phyloP scores from a whole-genome alignment of 2,888 invertebrate genomes.

The Saturnia japonica region DNA sequence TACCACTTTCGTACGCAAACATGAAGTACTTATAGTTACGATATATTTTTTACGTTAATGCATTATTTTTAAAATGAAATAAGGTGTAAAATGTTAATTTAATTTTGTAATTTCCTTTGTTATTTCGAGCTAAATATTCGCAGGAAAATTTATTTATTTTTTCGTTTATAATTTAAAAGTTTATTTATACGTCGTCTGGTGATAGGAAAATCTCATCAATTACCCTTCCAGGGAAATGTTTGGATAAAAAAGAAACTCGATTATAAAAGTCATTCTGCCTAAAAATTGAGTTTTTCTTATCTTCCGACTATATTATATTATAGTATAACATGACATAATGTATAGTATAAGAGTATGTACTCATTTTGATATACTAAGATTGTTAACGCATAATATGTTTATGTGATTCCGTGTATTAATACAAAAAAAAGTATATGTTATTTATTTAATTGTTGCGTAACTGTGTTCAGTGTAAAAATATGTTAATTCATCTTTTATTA shows the following conservation, averaged over 20 bases:
- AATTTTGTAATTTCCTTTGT: neutral
- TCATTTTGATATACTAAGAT: slow-evolving; percentile 26
- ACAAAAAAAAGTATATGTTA: slow-evolving; percentile 41
- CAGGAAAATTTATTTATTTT: slow-evolving; percentile 4
- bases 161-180: neutral
- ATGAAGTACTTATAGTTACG: no score
- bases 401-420: slow-evolving; percentile 58
- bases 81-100: neutral
- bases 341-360: slow-evolving; percentile 15
- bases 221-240: neutral
- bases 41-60: neutral
- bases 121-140: slow-evolving; percentile 9
- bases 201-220: neutral
- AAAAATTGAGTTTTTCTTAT: neutral
- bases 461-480: slow-evolving; percentile 71
- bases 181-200: slow-evolving; percentile 2
- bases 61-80: neutral
- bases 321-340: slow-evolving; percentile 20
- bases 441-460: slow-evolving; percentile 73
- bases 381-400: slow-evolving; percentile 65
- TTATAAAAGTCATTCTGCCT: neutral
- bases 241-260: neutral
- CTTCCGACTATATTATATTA: neutral
- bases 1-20: no score
- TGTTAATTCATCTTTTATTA: slow-evolving; percentile 59